A percentile compares a stretch with the other conserved stretches of the same genome.
These are phyloP conservation scores for Scotopteryx bipunctaria DNA, from an alignment of 2,888 invertebrate genomes.

Conservation along the genomic window DNA sequence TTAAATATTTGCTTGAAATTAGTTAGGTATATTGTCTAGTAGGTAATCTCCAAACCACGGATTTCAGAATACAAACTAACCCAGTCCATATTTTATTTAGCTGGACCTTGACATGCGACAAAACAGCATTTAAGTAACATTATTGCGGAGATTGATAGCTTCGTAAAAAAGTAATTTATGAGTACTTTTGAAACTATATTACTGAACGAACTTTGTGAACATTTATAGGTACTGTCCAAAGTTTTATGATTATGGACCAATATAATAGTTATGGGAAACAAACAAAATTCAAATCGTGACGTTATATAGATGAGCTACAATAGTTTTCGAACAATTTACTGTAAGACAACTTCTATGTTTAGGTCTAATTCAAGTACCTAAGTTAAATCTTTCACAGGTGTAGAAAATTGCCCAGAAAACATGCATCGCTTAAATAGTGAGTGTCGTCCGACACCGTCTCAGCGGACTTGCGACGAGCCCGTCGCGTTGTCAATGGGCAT, in stretches of 20 bases:
- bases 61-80: background rate
- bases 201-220: no score
- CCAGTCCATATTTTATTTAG: constrained; percentile 1
- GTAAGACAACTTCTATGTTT: no score
- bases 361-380: background rate
- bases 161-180: constrained; percentile 3
- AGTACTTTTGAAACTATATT: background rate
- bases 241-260: no score
- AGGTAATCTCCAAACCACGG: background rate
- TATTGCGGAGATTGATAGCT: constrained; percentile 9
- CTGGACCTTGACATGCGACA: constrained; percentile 19
- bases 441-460: constrained; percentile 69
- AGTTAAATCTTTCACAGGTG: constrained; percentile 61
- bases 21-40: background rate
- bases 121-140: constrained; percentile 1
- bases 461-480: constrained; percentile 72
- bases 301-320: no score
- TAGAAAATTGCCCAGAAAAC: constrained; percentile 62
- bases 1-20: no score
- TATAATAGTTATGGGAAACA: no score
- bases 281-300: no score
- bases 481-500: constrained; percentile 67
- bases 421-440: constrained; percentile 74
- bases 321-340: no score
- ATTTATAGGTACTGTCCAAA: no score